Base-by-base conservation (phyloP, 1,140 invertebrate genomes). In the Wiebesia pumilae region DNA sequence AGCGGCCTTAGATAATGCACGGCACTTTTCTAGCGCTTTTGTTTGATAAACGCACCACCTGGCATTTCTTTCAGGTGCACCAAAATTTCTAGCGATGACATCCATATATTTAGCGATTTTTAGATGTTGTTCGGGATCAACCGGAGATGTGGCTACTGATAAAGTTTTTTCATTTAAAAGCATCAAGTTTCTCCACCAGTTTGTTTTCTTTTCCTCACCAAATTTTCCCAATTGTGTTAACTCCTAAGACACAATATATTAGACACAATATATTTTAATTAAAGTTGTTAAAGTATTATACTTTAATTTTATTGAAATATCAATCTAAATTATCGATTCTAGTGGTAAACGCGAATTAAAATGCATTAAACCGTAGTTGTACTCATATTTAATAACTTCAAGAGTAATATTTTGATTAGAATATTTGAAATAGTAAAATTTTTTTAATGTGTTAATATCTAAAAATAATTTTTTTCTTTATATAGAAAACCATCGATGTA, bases 21-120 rank as follows among this genome's bases (percentile, higher is more conserved):
- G 91, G 87, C 97, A 97, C 90, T 97, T 97, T 35, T 94, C 92
- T 14, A 95, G 89, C 71, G 95, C 96, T 0, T 94, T 92, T 47
- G 95, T 92, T 1, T 93, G 94, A 33, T 95, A 95, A 16, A 96
- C 95, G 89, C 97, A 97, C 85, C 97, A 91, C 33, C 96, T 94
- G 21, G 95, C 92, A 38, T 91, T 90, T 67, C 93, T 93, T 87
- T 95, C 94, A 0, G 95, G 94, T 12, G 95, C 93, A 54, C 96
- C 96, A 71, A 95, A 95, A 51, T 96, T 95, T 71, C 96, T 95
- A 88, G 97, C 96, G 87, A 97, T 97, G n/a, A 97, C 96, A 88
- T 96, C 96, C 69, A 95, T 95, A 89, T 97, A 97, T 91, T 97
- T 96, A 3, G 96, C 95, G 87, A 95, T 95, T 84, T 94, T 95